Conservation (phyloP, 2,888 invertebrate species). For the Drosophila mimica region DNA sequence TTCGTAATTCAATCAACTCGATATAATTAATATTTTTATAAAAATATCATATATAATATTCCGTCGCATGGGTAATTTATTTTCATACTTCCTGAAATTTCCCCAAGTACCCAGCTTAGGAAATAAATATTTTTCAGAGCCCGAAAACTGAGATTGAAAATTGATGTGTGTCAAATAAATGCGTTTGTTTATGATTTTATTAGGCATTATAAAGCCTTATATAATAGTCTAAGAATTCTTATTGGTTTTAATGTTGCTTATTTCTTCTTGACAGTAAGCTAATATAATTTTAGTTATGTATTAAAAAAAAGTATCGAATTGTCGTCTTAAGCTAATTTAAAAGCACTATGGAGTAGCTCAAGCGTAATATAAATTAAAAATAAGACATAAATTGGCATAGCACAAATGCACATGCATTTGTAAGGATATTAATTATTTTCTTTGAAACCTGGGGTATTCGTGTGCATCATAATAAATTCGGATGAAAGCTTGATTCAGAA, state of each 20-base stretch:
- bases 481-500: slow-evolving; percentile 3
- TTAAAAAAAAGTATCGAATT: not conserved
- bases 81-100: not conserved
- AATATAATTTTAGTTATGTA: not conserved
- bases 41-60: not conserved
- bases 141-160: rapidly evolving
- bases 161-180: not conserved
- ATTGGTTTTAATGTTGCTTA: too few species aligned
- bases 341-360: not conserved
- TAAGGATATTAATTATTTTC: slow-evolving; percentile 1
- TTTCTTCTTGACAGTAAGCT: not conserved
- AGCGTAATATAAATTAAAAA: not conserved
- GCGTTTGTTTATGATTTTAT: not conserved
- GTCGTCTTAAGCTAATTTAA: not conserved
- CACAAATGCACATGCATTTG: not conserved
- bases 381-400: not conserved
- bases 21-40: not conserved
- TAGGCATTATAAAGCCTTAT: not conserved
- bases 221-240: not conserved
- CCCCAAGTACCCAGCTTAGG: too few species aligned
- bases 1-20: too few species aligned
- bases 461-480: slow-evolving; percentile 13
- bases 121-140: not conserved
- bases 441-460: not conserved
- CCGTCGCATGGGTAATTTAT: not conserved